These are phyloP conservation scores for Pheosia tremula DNA, from an alignment of 2,888 invertebrate genomes.

Conservation along the genomic window DNA sequence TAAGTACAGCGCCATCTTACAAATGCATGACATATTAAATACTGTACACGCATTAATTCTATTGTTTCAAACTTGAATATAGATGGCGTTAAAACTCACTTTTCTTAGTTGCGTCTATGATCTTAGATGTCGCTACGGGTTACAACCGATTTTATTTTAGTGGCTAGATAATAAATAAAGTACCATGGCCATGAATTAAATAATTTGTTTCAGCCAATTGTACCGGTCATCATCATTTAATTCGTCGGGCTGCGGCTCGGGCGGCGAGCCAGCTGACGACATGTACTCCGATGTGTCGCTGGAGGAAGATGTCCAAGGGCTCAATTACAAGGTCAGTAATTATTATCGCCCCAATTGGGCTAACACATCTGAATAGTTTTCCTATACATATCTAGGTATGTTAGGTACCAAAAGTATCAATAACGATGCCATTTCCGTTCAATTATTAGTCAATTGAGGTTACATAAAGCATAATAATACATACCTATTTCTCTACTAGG, in stretches of 20 bases:
- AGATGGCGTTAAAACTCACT: conserved; percentile 49
- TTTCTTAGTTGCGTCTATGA: not conserved
- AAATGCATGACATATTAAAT: conserved; percentile 13
- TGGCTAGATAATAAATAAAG: not conserved
- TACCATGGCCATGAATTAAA: conserved; percentile 23
- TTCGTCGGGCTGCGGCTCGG: conserved; percentile 95
- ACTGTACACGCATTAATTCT: conserved; percentile 5
- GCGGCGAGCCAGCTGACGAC: conserved; percentile 96
- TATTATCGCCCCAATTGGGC: too few species aligned
- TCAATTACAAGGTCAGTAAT: conserved; percentile 93
- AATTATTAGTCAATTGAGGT: too few species aligned
- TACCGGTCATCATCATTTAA: conserved; percentile 97
- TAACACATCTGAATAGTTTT: too few species aligned
- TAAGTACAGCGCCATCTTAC: conserved; percentile 57
- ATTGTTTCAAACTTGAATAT: conserved; percentile 1
- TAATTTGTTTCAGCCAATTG: conserved; percentile 88
- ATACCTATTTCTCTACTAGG: too few species aligned
- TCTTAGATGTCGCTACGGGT: conserved; percentile 46
- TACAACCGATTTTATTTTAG: too few species aligned
- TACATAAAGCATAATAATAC: too few species aligned
- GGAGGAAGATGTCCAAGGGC: conserved; percentile 96
- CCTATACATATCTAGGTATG: too few species aligned
- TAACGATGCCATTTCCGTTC: too few species aligned
- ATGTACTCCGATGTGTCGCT: conserved; percentile 97
- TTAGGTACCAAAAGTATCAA: too few species aligned